Evolutionary conservation across 2,888 invertebrate species (phyloP).

Genomic region (Agrochola macilenta): DNA sequence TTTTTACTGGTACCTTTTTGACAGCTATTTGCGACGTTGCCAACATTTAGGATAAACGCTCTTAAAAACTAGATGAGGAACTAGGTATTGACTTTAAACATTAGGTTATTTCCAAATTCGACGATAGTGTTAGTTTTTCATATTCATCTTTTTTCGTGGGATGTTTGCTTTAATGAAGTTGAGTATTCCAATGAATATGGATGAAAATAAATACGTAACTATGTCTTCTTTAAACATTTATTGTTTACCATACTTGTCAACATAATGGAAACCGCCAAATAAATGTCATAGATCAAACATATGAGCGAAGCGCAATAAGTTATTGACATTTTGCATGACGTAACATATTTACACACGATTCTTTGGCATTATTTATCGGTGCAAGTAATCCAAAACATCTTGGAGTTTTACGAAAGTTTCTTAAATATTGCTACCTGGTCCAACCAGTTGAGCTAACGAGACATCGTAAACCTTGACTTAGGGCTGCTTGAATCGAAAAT

Average conservation of each 20-base stretch:
- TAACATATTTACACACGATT: slow-evolving; percentile 2
- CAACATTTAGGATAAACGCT: too few species aligned
- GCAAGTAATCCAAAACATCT: background rate
- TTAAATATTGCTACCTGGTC: background rate
- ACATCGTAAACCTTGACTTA: background rate
- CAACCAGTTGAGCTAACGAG: background rate
- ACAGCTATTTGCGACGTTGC: too few species aligned
- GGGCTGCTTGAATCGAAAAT: too few species aligned
- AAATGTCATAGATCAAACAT: slow-evolving; percentile 32
- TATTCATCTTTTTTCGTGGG: background rate
- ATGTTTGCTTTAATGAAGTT: background rate
- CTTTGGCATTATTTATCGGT: slow-evolving; percentile 6
- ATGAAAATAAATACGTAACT: slow-evolving; percentile 5
- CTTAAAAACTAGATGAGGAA: background rate
- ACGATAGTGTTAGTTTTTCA: background rate
- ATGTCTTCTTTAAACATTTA: slow-evolving; percentile 1
- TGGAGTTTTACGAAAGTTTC: background rate
- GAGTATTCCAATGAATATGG: background rate
- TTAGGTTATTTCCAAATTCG: slow-evolving; percentile 5
- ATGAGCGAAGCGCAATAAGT: slow-evolving; percentile 2
- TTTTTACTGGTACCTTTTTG: too few species aligned
- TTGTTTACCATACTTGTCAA: slow-evolving; percentile 4
- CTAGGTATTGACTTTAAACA: background rate
- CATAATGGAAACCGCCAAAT: slow-evolving; percentile 27
- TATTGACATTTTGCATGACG: slow-evolving; percentile 17